A percentile compares a stretch with the other conserved stretches of the same genome.
phyloP scores from a whole-genome alignment of 1,140 invertebrate genomes.

The Pseudomyrmex pallidus region DNA sequence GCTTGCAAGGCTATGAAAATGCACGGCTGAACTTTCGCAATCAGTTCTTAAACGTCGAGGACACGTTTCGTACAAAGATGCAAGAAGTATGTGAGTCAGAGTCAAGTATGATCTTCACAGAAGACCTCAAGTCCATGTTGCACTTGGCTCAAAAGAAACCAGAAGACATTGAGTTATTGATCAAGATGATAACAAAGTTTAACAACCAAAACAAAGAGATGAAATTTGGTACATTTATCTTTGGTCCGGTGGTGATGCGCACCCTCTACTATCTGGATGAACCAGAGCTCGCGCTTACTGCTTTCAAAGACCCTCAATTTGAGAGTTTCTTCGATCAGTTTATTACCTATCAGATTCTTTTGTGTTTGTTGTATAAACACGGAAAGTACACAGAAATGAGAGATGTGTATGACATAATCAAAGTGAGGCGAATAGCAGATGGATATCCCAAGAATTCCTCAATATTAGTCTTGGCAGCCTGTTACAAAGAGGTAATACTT shows the following conservation, averaged over 20 bases:
- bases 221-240: slow-evolving; percentile 91
- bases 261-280: slow-evolving; percentile 90
- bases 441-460: slow-evolving; percentile 89
- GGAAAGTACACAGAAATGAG: slow-evolving; percentile 89
- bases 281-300: slow-evolving; percentile 88
- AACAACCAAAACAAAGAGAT: slow-evolving; percentile 90
- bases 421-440: slow-evolving; percentile 86
- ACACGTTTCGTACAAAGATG: slow-evolving; percentile 90
- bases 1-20: slow-evolving; percentile 87
- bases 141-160: slow-evolving; percentile 87
- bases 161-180: slow-evolving; percentile 88
- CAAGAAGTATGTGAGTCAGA: slow-evolving; percentile 83
- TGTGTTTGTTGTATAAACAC: slow-evolving; percentile 91
- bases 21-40: slow-evolving; percentile 84
- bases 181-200: slow-evolving; percentile 90
- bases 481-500: slow-evolving; percentile 90
- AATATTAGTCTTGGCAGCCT: slow-evolving; percentile 88
- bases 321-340: slow-evolving; percentile 90
- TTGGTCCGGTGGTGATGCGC: slow-evolving; percentile 94
- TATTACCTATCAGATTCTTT: slow-evolving; percentile 88
- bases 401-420: slow-evolving; percentile 87
- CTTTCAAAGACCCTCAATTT: slow-evolving; percentile 88
- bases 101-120: slow-evolving; percentile 91
- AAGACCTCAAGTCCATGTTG: slow-evolving; percentile 93
- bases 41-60: slow-evolving; percentile 87